These are phyloP conservation scores for Willisornis vidua DNA, from an alignment of 2,113 vertebrate species.

Conservation along the genomic window DNA sequence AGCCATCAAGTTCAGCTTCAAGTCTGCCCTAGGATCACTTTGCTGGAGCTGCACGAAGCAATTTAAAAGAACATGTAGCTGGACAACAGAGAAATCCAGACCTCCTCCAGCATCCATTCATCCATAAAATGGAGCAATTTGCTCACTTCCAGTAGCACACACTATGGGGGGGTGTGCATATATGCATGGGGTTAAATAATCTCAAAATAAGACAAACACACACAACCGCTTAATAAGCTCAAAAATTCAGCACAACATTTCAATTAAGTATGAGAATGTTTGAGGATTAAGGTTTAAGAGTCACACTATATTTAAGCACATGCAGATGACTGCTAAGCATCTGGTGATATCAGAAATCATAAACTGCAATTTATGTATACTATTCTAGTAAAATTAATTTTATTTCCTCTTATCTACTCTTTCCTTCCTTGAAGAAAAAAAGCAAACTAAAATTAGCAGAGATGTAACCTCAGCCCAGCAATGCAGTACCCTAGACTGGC, in stretches of 20 bases:
- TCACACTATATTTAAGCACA: not conserved
- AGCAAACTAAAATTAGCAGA: not conserved
- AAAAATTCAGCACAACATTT: not conserved
- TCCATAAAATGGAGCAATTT: not conserved
- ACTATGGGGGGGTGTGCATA: rapidly evolving
- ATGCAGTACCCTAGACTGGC: not conserved
- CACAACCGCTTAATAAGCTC: not conserved
- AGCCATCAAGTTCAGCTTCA: not conserved
- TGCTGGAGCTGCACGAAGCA: not conserved
- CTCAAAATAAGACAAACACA: not conserved
- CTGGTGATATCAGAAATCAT: not conserved
- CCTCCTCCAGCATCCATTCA: not conserved
- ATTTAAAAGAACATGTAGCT: not conserved
- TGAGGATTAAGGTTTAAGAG: not conserved
- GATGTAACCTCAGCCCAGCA: not conserved
- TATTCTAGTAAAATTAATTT: not conserved
- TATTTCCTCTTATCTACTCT: not conserved
- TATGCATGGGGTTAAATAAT: rapidly evolving
- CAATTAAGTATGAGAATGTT: not conserved
- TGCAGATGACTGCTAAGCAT: not conserved
- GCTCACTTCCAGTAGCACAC: not conserved
- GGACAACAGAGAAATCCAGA: not conserved
- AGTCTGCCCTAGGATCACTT: not conserved
- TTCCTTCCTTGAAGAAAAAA: not conserved
- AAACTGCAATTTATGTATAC: not conserved